These are phyloP conservation scores for Scrobipalpa atriplicella DNA, from an alignment of 2,888 invertebrate genomes.

Conservation along the genomic window DNA sequence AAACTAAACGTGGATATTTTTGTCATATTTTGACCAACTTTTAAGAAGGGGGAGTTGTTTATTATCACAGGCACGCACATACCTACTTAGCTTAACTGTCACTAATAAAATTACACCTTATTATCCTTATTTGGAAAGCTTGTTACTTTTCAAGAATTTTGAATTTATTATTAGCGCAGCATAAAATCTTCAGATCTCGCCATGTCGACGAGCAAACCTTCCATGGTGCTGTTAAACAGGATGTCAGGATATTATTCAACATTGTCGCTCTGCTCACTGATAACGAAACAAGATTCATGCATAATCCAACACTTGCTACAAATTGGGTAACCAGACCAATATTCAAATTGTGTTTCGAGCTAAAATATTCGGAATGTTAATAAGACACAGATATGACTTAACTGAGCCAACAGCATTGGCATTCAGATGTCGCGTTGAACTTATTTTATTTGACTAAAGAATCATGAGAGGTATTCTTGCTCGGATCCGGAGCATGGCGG, in stretches of 20 bases:
- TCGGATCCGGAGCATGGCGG: slow-evolving; percentile 53
- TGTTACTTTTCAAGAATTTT: background rate
- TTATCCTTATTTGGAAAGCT: too few species aligned
- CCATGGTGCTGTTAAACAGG: background rate
- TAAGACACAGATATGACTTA: slow-evolving; percentile 35
- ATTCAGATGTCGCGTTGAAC: slow-evolving; percentile 63
- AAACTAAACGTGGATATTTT: too few species aligned
- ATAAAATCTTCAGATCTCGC: background rate
- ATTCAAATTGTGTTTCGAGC: slow-evolving; percentile 24
- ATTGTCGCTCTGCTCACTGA: background rate
- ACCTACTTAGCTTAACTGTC: too few species aligned
- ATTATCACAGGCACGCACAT: too few species aligned
- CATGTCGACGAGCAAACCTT: background rate
- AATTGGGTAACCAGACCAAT: slow-evolving; percentile 18
- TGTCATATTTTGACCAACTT: too few species aligned
- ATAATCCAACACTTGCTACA: slow-evolving; percentile 18
- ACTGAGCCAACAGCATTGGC: slow-evolving; percentile 61
- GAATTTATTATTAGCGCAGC: background rate
- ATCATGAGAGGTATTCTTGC: slow-evolving; percentile 64
- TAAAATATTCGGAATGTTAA: slow-evolving; percentile 38
- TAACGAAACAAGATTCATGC: slow-evolving; percentile 1
- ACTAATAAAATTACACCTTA: too few species aligned
- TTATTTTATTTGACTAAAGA: slow-evolving; percentile 71
- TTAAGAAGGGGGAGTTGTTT: too few species aligned
- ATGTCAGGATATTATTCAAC: background rate